phyloP scores from a whole-genome alignment of 2,113 vertebrate genomes.

The Podilymbus podiceps region DNA sequence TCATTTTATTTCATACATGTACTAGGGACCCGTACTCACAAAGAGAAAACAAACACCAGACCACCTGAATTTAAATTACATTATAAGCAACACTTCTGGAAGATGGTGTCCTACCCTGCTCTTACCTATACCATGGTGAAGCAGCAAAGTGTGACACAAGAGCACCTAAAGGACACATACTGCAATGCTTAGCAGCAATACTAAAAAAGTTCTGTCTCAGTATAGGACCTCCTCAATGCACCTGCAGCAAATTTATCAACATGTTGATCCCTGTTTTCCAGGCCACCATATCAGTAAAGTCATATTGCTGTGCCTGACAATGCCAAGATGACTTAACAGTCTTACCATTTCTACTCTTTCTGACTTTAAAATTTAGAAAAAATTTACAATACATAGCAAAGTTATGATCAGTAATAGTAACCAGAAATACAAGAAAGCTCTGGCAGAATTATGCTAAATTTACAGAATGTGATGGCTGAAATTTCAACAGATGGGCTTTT shows the following conservation, averaged over 20 bases:
- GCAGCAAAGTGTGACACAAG: neutral
- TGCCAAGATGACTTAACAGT: neutral
- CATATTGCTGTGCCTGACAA: neutral
- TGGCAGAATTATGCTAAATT: neutral
- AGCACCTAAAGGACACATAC: neutral
- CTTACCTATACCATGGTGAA: neutral
- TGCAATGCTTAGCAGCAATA: neutral
- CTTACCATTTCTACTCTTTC: neutral
- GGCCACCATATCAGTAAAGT: neutral
- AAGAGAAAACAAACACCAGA: neutral
- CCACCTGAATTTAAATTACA: neutral
- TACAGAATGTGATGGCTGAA: neutral
- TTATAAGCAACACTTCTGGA: neutral
- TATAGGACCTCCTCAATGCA: neutral
- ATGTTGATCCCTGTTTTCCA: neutral
- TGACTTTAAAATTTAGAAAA: neutral
- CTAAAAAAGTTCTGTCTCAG: neutral
- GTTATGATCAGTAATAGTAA: neutral
- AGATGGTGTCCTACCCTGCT: neutral
- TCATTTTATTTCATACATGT: neutral
- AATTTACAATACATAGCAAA: rapidly evolving
- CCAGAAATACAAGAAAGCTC: neutral
- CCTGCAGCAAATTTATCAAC: neutral
- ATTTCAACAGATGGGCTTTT: neutral
- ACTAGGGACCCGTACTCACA: neutral